Evolutionary conservation across 2,113 vertebrate genomes (phyloP).

Genomic region (Hemiprocne comata): DNA sequence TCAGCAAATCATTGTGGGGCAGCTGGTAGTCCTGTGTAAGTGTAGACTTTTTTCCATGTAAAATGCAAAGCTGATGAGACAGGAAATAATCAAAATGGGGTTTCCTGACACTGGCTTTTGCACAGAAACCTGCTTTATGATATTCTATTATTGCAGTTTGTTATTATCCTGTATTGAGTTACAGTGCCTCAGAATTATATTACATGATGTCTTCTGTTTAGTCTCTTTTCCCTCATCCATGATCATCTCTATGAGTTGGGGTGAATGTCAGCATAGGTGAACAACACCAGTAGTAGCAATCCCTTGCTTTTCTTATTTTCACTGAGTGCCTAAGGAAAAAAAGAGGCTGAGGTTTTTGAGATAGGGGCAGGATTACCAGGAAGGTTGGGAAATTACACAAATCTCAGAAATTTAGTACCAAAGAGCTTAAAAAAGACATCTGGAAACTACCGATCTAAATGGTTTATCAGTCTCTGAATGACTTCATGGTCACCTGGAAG

Average conservation of each 20-base stretch:
- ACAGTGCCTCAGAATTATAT: background rate
- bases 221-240: background rate
- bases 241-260: background rate
- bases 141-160: background rate
- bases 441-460: background rate
- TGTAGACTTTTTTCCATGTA: background rate
- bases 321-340: background rate
- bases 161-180: background rate
- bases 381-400: background rate
- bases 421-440: background rate
- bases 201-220: background rate
- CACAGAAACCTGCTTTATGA: background rate
- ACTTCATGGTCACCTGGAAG: background rate
- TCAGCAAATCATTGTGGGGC: background rate
- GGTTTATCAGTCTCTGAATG: background rate
- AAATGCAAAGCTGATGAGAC: background rate
- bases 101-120: background rate
- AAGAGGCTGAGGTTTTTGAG: background rate
- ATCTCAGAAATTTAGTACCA: background rate
- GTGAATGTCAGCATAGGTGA: background rate
- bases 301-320: background rate
- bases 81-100: background rate
- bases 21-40: background rate
- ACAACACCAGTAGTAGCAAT: background rate
- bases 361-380: background rate